Base-by-base conservation (phyloP, 2,113 vertebrate genomes). In the Hemiprocne comata region DNA sequence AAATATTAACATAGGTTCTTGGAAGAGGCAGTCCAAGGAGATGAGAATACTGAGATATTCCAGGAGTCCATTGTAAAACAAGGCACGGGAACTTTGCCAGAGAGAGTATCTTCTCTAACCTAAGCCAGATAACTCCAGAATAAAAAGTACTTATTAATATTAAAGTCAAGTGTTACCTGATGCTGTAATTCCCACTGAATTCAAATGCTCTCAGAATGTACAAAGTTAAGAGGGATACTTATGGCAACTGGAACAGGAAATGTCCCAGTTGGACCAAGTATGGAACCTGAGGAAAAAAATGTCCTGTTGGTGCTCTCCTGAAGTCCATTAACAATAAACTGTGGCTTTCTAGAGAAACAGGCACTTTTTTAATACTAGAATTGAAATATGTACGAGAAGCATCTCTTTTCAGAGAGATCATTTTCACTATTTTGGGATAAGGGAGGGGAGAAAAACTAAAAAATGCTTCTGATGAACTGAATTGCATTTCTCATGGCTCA, bases 81-180 rank as follows among this genome's bases (percentile, higher is more conserved):
- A 79, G 70, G 73, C 89, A 93, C 24, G 29, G 75, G 73, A 81
- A 25, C 53, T 82, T 60, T 75, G 66, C 85, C 50, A 4, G 7
- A 15, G 62, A 87, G 77, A 87, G 44, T 72, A 76, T 81, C 57
- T 7, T 20, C 83, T 85, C 88, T 69, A 61, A 64, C 24, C 57
- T 33, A 48, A 95, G 76, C 44, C 58, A 76, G 67, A 70, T 66
- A 83, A 57, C 65, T 77, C 54, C 64, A 55, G 87, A 89, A 84
- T 88, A 66, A 95, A 89, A 77, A 81, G 73, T 18, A 95, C 73
- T n/a, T 83, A 54, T 91, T 84, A 91, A 86, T 94, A 81, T 92
- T 94, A 93, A 92, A 84, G 84, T 58, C 80, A 54, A 82, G 72
- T 80, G 69, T 51, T 85, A 83, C 80, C 81, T 92, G 64, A 17